Evolutionary conservation across 2,113 vertebrate species (phyloP).

Genomic region (Plecotus auritus): DNA sequence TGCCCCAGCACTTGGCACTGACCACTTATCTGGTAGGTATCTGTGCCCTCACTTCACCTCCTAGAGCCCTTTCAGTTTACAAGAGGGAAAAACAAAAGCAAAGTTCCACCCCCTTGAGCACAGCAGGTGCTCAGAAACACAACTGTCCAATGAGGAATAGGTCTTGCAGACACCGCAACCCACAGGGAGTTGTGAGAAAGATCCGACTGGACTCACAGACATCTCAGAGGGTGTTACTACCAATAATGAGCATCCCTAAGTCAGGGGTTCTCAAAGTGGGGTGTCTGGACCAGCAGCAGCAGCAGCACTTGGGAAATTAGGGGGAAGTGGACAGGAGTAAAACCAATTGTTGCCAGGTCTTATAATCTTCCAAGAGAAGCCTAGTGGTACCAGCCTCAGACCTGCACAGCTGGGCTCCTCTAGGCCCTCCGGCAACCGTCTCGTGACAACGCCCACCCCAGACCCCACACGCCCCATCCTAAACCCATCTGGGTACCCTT

Average conservation of each 20-base stretch:
- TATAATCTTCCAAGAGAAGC: neutral
- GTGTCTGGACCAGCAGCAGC: neutral
- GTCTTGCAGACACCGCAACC: neutral
- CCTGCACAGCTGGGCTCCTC: neutral
- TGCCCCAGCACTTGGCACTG: neutral
- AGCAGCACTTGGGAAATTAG: neutral
- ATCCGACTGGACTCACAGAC: neutral
- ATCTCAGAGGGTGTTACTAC: neutral
- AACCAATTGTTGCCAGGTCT: fast-evolving
- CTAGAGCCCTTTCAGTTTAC: neutral
- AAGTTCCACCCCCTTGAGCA: neutral
- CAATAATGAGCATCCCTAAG: neutral
- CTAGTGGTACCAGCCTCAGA: neutral
- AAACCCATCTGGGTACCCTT: neutral
- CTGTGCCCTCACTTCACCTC: neutral
- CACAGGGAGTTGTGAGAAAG: neutral
- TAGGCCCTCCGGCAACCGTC: fast-evolving
- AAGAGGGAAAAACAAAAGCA: neutral
- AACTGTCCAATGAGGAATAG: neutral
- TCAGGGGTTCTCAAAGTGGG: neutral
- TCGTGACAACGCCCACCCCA: neutral
- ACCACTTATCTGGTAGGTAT: neutral
- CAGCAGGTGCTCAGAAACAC: too few species aligned
- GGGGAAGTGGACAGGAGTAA: fast-evolving
- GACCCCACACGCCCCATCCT: neutral